Evolutionary conservation across 2,113 vertebrate genomes (phyloP), one percentile per base, ranked within the genome.

Genomic region (Microcebus griseorufus): DNA sequence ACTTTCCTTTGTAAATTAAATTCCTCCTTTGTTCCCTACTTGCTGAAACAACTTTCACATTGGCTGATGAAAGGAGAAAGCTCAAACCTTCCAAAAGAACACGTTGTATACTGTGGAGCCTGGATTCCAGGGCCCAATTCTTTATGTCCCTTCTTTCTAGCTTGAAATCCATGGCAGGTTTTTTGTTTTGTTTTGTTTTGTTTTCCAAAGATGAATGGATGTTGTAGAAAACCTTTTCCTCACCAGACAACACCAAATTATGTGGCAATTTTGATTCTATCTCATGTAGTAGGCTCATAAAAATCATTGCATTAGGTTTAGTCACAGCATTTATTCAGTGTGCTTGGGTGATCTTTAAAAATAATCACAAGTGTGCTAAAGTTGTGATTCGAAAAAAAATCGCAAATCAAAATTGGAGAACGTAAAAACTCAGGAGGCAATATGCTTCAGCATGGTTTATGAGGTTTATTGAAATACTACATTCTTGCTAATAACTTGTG

Each of bases 41-140:
- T 96, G 55, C 51, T 20, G 27, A 97, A 98, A 96, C 69, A 90
- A 96, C 96, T 95, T 98, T 97, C 72, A 58, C 96, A 92, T 95
- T 94, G 87, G 78, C 14, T 0, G 4, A 88, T 87, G 82, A 96
- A 95, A 96, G 70, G n/a, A 86, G 76, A 97, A 92, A 96, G 62
- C 51, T 76, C 86, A 45, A 96, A 75, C 23, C 69, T 90, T 72
- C 17, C 3, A 0, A 55, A 69, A 53, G 55, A 88, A 53, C 25
- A 5, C 2, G 0, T 62, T 37, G 34, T 55, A 14, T 23, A 60
- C 76, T n/a, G 32, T 55, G 42, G 73, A n/a, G 23, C 65, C 45
- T 79, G 37, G 37, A 27, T 48, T 37, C 18, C 39, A 51, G 16
- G 79, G 42, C 42, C 75, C 55, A 16, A 0, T 2, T 60, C 62